Evolutionary conservation across 53 echinoderm and acorn worm genomes (phyloP), one percentile per base, ranked within the genome.

Genomic region (Luidia sarsii): DNA sequence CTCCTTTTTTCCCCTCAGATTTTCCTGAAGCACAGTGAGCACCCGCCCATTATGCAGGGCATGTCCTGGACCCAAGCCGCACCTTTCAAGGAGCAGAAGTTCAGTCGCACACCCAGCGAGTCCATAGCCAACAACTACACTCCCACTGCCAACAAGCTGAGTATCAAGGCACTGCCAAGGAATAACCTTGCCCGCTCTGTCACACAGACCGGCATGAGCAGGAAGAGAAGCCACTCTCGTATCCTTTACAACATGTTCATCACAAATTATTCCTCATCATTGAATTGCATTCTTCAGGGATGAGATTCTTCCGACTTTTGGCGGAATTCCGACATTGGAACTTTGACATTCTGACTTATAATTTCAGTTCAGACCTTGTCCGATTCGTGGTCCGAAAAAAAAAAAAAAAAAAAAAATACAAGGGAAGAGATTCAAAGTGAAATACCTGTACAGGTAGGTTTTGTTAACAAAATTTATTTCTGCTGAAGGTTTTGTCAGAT

Each of bases 111-210:
- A 7, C 97, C 97, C 57, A 97, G 97, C 59, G 97, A 97, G 70
- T 97, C 97, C 27, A 97, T 97, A n/a, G 97, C 91, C 10, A 97
- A 97, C 39, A 97, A 97, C 89, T 97, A 97, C 87, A 97, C 97
- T 16, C 97, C 97, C 13, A 79, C 91, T 14, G 97, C 97, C 22
- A 92, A 89, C 34, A 71, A 89, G 53, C 85, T 97, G 35, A 97
- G 94, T 75, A 91, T 97, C 27, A 80, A 80, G 27, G 85, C 85
- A 13, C 70, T 97, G 46, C 93, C 91, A n/a, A 82, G 86, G 37
- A 83, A 62, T 32, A 83, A 67, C 30, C 65, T 95, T 18, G 62
- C 87, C 8, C 71, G 93, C 30, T 62, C 97, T 14, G 50, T 80
- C 50, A 97, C 93, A 13, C 97, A 97, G 57, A 89, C 91, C 34